These are phyloP conservation scores for Botia almorhae DNA, from an alignment of 2,797 vertebrate genomes.

Conservation along the genomic window DNA sequence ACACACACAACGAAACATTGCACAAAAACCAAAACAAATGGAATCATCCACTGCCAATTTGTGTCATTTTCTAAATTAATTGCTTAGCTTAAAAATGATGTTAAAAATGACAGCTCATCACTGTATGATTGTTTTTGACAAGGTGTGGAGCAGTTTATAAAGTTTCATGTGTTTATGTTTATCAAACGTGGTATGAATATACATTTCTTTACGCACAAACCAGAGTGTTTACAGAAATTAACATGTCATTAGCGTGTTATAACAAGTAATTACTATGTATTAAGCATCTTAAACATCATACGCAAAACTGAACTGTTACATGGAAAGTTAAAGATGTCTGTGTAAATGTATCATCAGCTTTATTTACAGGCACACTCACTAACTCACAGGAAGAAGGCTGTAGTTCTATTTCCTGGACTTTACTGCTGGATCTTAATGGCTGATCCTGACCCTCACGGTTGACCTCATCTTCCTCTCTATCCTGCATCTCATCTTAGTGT, in stretches of 20 bases:
- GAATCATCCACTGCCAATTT: not conserved
- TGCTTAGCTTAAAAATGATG: not conserved
- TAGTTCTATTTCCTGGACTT: slow-evolving; percentile 71
- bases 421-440: slow-evolving; percentile 46
- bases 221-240: too few relatives aligned
- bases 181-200: not conserved
- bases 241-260: not conserved
- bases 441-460: slow-evolving; percentile 36
- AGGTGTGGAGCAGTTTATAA: not conserved
- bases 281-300: not conserved
- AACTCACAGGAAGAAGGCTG: slow-evolving; percentile 66
- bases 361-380: slow-evolving; percentile 23
- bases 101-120: not conserved
- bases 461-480: slow-evolving; percentile 25
- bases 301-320: not conserved
- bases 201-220: not conserved
- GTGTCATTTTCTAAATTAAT: not conserved
- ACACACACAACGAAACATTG: too few relatives aligned
- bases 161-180: not conserved
- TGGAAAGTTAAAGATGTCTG: slow-evolving; percentile 4
- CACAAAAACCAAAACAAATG: not conserved
- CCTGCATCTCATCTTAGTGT: not conserved
- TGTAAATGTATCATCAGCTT: not conserved
- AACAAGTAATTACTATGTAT: not conserved
- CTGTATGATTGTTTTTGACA: not conserved